phyloP scores from a whole-genome alignment of 2,888 invertebrate genomes.

The Stenchaetothrips biformis region DNA sequence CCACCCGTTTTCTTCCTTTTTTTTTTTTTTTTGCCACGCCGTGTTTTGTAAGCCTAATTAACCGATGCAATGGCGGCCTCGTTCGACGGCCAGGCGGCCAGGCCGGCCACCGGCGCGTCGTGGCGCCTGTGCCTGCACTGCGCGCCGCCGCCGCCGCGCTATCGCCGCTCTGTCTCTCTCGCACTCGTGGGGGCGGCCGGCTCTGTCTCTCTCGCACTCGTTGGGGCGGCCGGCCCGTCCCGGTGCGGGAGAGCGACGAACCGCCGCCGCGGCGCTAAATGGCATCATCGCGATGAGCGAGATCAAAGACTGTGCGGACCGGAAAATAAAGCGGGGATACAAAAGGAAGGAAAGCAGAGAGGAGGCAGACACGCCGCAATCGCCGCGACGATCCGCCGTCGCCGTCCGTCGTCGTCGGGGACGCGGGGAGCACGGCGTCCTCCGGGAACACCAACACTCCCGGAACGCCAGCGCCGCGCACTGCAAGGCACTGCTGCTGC shows the following conservation, averaged over 20 bases:
- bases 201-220: no score
- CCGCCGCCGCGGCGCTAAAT: background rate
- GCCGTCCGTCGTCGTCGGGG: background rate
- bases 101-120: background rate
- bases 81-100: no score
- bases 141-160: no score
- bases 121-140: background rate
- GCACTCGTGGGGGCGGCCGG: background rate
- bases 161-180: no score
- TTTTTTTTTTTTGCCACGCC: no score
- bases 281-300: background rate
- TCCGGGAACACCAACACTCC: no score
- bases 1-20: no score
- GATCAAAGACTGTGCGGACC: background rate
- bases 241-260: background rate
- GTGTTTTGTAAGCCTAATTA: no score
- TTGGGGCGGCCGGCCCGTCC: background rate
- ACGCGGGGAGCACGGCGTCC: background rate
- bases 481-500: no score
- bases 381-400: background rate
- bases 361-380: background rate
- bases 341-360: background rate
- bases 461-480: no score
- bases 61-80: no score
- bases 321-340: background rate